These are phyloP conservation scores for Parascotia fuliginaria DNA, from an alignment of 2,888 invertebrate genomes.

Conservation along the genomic window DNA sequence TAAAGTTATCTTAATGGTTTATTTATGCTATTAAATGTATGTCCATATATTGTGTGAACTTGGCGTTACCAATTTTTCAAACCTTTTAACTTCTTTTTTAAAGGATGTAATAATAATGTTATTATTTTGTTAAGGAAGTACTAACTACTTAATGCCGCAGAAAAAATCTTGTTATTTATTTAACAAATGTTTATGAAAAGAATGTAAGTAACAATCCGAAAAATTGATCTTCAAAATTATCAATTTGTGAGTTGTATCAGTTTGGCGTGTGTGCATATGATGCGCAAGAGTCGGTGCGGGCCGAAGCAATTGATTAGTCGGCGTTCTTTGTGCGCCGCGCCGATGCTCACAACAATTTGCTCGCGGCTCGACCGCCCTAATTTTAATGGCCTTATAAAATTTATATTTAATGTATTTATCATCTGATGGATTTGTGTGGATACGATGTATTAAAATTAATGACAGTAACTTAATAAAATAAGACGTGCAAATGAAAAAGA, in stretches of 20 bases:
- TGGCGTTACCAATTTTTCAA: no score
- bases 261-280: slow-evolving; percentile 16
- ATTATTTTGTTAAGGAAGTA: no score
- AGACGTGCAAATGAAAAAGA: no score
- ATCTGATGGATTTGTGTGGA: slow-evolving; percentile 65
- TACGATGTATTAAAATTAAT: slow-evolving; percentile 9
- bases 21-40: no score
- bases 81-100: no score
- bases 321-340: slow-evolving; percentile 76
- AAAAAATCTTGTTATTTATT: no score
- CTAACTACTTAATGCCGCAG: no score
- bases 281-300: slow-evolving; percentile 52
- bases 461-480: neutral
- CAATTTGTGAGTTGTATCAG: slow-evolving; percentile 14
- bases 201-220: neutral
- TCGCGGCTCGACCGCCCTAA: slow-evolving; percentile 83
- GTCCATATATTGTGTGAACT: no score
- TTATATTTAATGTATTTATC: slow-evolving; percentile 85
- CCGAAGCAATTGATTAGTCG: slow-evolving; percentile 82
- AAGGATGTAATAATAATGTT: no score
- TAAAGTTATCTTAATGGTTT: no score
- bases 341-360: slow-evolving; percentile 83
- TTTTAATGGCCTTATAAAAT: slow-evolving; percentile 85
- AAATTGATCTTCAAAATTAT: neutral
- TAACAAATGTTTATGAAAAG: no score